Conservation (phyloP, 2,888 invertebrate species). For the Omphaloscelis lunosa region DNA sequence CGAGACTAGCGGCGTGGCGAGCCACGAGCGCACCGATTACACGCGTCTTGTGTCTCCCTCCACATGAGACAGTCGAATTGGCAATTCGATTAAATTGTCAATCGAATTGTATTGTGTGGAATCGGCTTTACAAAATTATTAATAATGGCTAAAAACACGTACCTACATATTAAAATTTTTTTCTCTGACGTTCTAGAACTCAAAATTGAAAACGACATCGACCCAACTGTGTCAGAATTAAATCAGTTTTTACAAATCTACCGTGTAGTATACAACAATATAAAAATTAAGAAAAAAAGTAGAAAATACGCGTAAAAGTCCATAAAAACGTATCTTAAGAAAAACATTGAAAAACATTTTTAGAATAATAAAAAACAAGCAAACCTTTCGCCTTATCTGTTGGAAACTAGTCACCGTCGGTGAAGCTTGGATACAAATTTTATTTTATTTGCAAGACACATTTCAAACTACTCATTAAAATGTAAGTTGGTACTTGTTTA, state of each 20-base stretch:
- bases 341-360: constrained; percentile 41
- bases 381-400: neutral
- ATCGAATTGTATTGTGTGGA: neutral
- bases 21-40: too few relatives aligned
- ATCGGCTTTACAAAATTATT: neutral
- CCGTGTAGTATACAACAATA: constrained; percentile 39
- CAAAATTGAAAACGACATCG: neutral
- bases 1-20: too few relatives aligned
- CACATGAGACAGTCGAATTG: too few relatives aligned
- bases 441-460: constrained; percentile 40
- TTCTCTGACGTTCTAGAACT: constrained; percentile 37
- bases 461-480: constrained; percentile 30
- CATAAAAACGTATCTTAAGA: constrained; percentile 55
- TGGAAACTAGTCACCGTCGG: constrained; percentile 39
- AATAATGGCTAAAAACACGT: constrained; percentile 16
- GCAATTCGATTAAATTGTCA: neutral
- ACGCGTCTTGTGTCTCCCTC: too few relatives aligned
- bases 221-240: neutral
- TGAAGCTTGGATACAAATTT: constrained; percentile 23
- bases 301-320: constrained; percentile 44
- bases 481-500: constrained; percentile 32
- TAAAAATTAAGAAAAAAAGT: constrained; percentile 55
- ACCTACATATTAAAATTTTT: neutral
- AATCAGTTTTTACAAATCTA: constrained; percentile 50
- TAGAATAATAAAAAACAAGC: constrained; percentile 6